These are phyloP conservation scores for Xiphias gladius DNA, from an alignment of 2,113 vertebrate genomes.

Conservation along the genomic window DNA sequence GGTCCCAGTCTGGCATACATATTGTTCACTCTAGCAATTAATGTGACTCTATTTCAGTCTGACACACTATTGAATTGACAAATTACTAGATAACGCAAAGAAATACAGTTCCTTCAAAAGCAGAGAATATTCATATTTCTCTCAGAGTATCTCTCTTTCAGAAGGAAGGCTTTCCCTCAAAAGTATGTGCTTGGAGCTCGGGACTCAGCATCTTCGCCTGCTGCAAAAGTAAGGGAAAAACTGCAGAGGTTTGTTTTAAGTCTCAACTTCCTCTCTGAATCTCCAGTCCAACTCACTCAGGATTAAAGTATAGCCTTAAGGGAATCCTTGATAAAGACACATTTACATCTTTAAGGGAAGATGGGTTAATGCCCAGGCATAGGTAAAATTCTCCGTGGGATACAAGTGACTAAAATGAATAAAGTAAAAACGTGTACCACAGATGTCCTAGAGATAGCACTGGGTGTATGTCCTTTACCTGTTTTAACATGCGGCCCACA, in stretches of 20 bases:
- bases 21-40: constrained; percentile 14
- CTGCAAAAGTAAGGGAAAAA: not conserved
- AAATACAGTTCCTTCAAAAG: not conserved
- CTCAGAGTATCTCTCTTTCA: not conserved
- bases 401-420: not conserved
- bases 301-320: constrained; percentile 13
- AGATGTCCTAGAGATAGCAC: constrained; percentile 77
- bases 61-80: constrained; percentile 43
- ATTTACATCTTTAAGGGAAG: not conserved
- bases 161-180: not conserved
- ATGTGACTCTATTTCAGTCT: constrained; percentile 20
- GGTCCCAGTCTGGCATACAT: constrained; percentile 9
- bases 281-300: not conserved
- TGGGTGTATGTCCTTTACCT: constrained; percentile 65
- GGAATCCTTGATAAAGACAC: constrained; percentile 20
- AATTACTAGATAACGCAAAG: constrained; percentile 34
- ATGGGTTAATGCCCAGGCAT: constrained; percentile 5
- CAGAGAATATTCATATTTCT: not conserved
- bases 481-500: constrained; percentile 72
- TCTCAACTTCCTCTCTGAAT: constrained; percentile 22
- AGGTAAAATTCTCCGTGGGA: constrained; percentile 8
- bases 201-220: constrained; percentile 14
- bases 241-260: constrained; percentile 33
- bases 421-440: constrained; percentile 60
- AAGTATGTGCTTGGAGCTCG: not conserved